phyloP scores from a whole-genome alignment of 2,888 invertebrate species.

The Ectemnius continuus region DNA sequence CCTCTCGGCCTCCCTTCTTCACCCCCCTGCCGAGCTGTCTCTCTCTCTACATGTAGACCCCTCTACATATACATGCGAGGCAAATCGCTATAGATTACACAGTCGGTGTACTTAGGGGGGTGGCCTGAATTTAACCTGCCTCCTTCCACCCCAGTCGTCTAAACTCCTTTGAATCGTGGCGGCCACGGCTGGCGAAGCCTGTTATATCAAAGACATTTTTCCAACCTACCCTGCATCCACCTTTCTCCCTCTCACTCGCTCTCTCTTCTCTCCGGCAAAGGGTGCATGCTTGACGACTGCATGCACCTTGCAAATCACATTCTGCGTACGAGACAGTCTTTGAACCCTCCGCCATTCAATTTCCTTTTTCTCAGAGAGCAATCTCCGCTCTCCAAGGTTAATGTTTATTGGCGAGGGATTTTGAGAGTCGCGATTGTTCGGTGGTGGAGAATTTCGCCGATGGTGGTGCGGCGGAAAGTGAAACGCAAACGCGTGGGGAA shows the following conservation, averaged over 20 bases:
- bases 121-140: slow-evolving; percentile 73
- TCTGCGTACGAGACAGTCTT: neutral
- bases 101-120: slow-evolving; percentile 69
- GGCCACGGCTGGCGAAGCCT: slow-evolving; percentile 51
- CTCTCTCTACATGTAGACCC: slow-evolving; percentile 20
- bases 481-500: too few relatives aligned
- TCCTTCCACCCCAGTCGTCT: slow-evolving; percentile 32
- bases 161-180: slow-evolving; percentile 53
- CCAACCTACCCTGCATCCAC: slow-evolving; percentile 39
- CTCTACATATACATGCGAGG: slow-evolving; percentile 40
- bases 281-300: neutral
- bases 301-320: slow-evolving; percentile 1
- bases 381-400: neutral
- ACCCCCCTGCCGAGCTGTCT: too few relatives aligned
- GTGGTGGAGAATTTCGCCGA: too few relatives aligned
- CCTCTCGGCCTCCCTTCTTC: neutral
- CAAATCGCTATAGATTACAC: slow-evolving; percentile 66
- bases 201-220: slow-evolving; percentile 70
- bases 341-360: neutral
- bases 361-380: neutral
- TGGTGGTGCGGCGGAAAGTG: too few relatives aligned
- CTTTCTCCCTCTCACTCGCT: too few relatives aligned
- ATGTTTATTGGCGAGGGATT: neutral
- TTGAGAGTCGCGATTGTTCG: too few relatives aligned
- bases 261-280: neutral